Base-by-base conservation (phyloP, 2,888 invertebrate genomes). In the Poecilus cupreus region DNA sequence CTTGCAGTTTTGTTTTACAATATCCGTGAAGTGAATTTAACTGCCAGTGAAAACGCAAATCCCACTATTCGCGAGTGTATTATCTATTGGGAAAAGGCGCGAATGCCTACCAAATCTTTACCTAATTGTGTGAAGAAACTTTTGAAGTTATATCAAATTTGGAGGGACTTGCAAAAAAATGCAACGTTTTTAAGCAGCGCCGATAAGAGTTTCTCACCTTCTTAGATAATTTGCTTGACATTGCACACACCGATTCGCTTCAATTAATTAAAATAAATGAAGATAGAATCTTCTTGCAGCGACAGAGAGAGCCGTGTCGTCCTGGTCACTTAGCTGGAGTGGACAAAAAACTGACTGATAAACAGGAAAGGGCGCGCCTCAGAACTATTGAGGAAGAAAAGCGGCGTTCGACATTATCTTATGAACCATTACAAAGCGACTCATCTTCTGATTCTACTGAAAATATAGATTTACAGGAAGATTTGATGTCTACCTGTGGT, bases 151-250 rank as follows among this genome's bases (percentile, higher is more conserved):
- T 84, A 86, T 83, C 83, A 86, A 81, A 83, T 84, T 85, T 87
- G 86, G 87, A 83, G 86, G 74, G 85, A 85, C 26, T 82, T 87
- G 84, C 86, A 85, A 85, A 83, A 83, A 83, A 85, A 85, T 82
- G n/a, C n/a, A n/a, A n/a, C n/a, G n/a, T n/a, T n/a, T n/a, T 79
- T 46, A 82, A 80, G 43, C 77, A 70, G 18, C 83, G 79, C 57
- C 78, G 68, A 57, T 68, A 82, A 82, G 60, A 81, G 32, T 85
- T 84, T 84, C 43, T 80, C 74, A 83, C 37, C 13, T 85, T 54
- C 85, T 86, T 80, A 83, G 79, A 68, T 70, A 79, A 77, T 37
- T 49, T 77, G 54, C 60, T 57, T 77, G 54, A 77, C 60, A 57
- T 77, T 24, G 77, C 77, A 77, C 77, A 57, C 39, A 46, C 43